A percentile compares a stretch with the other conserved stretches of the same genome.
phyloP scores from a whole-genome alignment of 2,888 invertebrate genomes.

The Phaedon cochleariae region DNA sequence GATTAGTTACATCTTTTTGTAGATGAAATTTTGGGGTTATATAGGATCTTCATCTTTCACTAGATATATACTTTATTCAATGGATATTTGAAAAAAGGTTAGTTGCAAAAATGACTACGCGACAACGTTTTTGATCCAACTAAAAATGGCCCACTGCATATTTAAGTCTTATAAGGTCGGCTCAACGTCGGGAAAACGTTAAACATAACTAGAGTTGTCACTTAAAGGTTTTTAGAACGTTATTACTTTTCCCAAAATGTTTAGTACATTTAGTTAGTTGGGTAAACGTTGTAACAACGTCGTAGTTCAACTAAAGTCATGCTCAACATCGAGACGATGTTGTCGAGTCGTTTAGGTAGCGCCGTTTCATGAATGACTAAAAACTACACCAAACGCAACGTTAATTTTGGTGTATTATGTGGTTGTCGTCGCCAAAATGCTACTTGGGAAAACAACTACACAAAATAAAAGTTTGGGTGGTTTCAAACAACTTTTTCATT shows the following conservation, averaged over 20 bases:
- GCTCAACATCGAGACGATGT: constrained; percentile 8
- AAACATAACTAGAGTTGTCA: background rate
- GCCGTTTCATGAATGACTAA: background rate
- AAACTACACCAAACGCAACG: background rate
- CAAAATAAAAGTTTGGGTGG: too few relatives aligned
- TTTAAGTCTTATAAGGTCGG: background rate
- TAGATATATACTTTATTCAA: background rate
- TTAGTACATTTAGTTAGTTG: constrained; percentile 6
- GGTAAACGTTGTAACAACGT: constrained; percentile 7
- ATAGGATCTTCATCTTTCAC: background rate
- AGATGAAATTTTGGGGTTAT: constrained; percentile 1
- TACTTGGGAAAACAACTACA: too few relatives aligned
- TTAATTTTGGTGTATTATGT: constrained; percentile 3
- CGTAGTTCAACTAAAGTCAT: constrained; percentile 6
- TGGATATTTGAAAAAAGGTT: background rate
- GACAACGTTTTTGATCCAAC: constrained; percentile 8
- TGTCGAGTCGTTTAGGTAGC: constrained; percentile 4
- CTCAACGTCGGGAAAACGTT: constrained; percentile 3
- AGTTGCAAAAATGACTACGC: constrained; percentile 8
- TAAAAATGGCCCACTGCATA: constrained; percentile 4
- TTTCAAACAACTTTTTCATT: too few relatives aligned
- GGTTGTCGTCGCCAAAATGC: constrained; percentile 4
- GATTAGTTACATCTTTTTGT: background rate
- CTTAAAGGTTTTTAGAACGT: background rate
- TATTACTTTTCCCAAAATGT: constrained; percentile 28